Percentiles rank a stretch among this genome's conserved stretches.
These are phyloP conservation scores for Allophyes oxyacanthae DNA, from an alignment of 2,888 invertebrate species.

Conservation along the genomic window DNA sequence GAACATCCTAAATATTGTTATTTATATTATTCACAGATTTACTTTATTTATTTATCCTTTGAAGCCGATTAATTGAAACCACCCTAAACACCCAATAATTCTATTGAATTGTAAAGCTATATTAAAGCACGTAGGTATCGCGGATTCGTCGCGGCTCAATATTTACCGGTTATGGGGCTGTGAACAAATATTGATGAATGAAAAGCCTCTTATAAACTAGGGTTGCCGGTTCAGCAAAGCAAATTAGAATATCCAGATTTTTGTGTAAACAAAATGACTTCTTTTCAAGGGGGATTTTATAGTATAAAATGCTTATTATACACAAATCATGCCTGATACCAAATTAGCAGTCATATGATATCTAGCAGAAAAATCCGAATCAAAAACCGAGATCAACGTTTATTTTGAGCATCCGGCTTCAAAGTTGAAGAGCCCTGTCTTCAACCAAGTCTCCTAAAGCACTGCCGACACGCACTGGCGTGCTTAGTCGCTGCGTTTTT, in stretches of 20 bases:
- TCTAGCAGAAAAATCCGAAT: too few relatives aligned
- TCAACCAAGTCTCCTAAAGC: constrained; percentile 18
- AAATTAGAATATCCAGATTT: too few relatives aligned
- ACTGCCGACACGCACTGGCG: constrained; percentile 53
- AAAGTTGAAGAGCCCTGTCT: constrained; percentile 27
- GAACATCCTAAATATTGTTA: too few relatives aligned
- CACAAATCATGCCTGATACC: too few relatives aligned
- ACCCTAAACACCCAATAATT: constrained; percentile 26
- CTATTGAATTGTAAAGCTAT: constrained; percentile 36
- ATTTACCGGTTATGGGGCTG: constrained; percentile 33
- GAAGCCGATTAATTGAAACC: background rate
- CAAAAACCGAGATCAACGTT: too few relatives aligned
- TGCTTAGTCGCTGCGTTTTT: constrained; percentile 38
- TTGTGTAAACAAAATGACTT: too few relatives aligned
- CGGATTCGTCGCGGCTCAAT: constrained; percentile 36
- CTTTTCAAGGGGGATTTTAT: too few relatives aligned
- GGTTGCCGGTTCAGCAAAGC: constrained; percentile 22
- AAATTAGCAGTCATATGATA: too few relatives aligned
- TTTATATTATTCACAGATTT: too few relatives aligned
- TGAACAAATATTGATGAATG: constrained; percentile 49
- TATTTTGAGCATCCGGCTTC: too few relatives aligned
- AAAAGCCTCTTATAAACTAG: constrained; percentile 32
- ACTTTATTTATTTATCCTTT: too few relatives aligned
- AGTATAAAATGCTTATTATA: too few relatives aligned
- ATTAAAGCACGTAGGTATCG: constrained; percentile 21